A percentile compares a stretch with the other conserved stretches of the same genome.
phyloP scores from a whole-genome alignment of 1,140 invertebrate species.

The Apis laboriosa region DNA sequence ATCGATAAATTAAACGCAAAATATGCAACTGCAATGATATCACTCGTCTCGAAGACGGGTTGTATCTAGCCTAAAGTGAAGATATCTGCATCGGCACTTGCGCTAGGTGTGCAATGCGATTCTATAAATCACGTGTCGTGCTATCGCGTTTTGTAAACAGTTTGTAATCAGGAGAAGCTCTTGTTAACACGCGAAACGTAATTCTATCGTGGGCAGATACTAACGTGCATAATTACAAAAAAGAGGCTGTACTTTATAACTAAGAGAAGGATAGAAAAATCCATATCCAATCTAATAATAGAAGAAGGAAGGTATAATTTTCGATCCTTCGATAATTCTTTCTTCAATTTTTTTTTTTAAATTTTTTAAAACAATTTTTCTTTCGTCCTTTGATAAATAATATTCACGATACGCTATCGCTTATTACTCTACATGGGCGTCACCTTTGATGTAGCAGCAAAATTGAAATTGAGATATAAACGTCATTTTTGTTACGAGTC shows the following conservation, averaged over 20 bases:
- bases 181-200: conserved; percentile 8
- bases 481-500: too few species aligned
- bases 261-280: background rate
- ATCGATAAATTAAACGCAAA: background rate
- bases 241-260: background rate
- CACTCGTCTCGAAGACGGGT: background rate
- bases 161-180: conserved; percentile 32
- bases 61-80: background rate
- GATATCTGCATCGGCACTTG: background rate
- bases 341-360: too few species aligned
- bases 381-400: too few species aligned
- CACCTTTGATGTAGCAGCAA: too few species aligned
- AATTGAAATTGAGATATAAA: too few species aligned
- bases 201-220: conserved; percentile 2
- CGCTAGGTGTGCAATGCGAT: background rate
- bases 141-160: conserved; percentile 38
- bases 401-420: too few species aligned
- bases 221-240: background rate
- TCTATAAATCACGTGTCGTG: conserved; percentile 37
- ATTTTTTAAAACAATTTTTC: too few species aligned
- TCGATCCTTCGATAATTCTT: too few species aligned
- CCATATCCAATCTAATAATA: too few species aligned
- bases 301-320: too few species aligned
- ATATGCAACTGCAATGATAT: background rate
- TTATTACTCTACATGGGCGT: too few species aligned